Conservation (phyloP, 2,888 invertebrate genomes). For the Drosophila hamatofila region DNA sequence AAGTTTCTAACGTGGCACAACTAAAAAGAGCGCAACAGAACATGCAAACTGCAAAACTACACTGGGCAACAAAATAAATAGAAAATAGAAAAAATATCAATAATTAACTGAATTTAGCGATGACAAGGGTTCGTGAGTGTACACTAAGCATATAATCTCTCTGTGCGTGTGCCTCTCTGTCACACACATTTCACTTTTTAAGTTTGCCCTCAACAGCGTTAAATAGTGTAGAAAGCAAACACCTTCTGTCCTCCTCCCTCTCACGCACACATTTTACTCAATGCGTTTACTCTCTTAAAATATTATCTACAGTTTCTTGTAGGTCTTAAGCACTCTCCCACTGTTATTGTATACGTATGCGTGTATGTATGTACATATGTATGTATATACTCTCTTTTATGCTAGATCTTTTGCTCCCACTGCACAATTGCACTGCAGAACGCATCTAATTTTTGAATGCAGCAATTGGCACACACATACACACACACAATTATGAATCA, state of each 20-base stretch:
- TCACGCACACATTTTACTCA: constrained; percentile 1
- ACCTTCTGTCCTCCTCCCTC: constrained; percentile 1
- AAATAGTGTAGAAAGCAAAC: background rate
- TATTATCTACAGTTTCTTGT: constrained; percentile 1
- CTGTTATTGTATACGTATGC: background rate
- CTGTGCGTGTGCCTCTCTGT: background rate
- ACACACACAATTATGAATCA: constrained; percentile 58
- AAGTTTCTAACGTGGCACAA: constrained; percentile 46
- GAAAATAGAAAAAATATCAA: background rate
- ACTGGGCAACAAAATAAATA: constrained; percentile 38
- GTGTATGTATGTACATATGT: background rate
- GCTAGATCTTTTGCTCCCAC: constrained; percentile 2
- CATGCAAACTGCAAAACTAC: constrained; percentile 71
- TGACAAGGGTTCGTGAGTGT: background rate
- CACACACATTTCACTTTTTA: background rate
- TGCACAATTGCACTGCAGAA: constrained; percentile 11
- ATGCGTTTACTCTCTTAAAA: background rate
- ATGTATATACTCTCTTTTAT: background rate
- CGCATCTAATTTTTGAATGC: constrained; percentile 18
- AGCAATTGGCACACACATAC: constrained; percentile 22
- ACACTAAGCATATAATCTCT: background rate
- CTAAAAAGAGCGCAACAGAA: constrained; percentile 56
- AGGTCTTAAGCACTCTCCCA: background rate
- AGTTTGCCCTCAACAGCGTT: background rate
- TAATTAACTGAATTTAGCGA: background rate